These are phyloP conservation scores for Hydropotes inermis DNA, from an alignment of 2,113 vertebrate genomes.

Conservation along the genomic window DNA sequence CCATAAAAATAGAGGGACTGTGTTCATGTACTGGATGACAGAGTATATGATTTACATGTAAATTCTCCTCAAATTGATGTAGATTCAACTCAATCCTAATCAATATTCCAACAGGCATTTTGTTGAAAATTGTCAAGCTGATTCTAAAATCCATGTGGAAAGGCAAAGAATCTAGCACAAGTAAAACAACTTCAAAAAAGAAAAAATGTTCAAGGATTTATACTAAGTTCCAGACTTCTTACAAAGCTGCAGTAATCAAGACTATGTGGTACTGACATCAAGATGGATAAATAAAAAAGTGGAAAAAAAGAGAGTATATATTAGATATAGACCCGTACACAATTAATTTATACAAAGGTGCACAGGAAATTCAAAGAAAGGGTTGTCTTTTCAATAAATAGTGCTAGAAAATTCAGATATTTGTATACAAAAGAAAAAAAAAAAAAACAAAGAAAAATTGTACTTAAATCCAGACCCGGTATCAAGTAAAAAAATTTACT, in stretches of 20 bases:
- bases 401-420: neutral
- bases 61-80: neutral
- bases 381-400: neutral
- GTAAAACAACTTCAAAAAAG: neutral
- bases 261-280: neutral
- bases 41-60: neutral
- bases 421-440: neutral
- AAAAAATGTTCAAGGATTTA: neutral
- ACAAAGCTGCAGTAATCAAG: neutral
- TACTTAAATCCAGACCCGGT: neutral
- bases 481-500: neutral
- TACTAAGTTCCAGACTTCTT: neutral
- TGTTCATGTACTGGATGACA: neutral
- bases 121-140: neutral
- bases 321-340: neutral
- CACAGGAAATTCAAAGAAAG: neutral
- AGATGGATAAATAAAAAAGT: neutral
- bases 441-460: neutral
- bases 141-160: constrained; percentile 18
- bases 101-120: neutral
- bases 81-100: neutral
- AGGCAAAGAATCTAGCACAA: neutral
- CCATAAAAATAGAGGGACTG: neutral
- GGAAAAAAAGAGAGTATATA: neutral
- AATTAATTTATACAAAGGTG: neutral